Conservation (phyloP, 2,888 invertebrate genomes). For the Tromatobia lineatoria region DNA sequence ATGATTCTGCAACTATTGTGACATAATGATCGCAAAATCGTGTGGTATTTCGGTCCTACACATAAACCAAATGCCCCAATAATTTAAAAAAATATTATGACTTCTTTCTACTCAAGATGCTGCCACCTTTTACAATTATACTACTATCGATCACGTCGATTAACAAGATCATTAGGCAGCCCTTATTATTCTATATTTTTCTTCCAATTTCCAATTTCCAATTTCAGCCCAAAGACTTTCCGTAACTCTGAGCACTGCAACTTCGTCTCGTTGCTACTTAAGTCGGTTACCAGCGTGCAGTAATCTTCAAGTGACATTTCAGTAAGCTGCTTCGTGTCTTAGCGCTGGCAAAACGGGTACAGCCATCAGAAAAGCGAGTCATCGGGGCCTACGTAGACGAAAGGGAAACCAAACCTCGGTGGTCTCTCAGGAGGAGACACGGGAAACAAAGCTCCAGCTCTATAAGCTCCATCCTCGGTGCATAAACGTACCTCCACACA, state of each 20-base stretch:
- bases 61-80: no score
- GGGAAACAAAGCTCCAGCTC: conserved; percentile 38
- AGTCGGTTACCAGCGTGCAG: conserved; percentile 7
- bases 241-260: not conserved
- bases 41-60: no score
- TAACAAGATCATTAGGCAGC: no score
- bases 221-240: not conserved
- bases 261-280: not conserved
- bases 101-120: not conserved
- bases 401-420: conserved; percentile 66
- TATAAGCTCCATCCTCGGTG: not conserved
- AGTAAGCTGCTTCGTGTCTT: not conserved
- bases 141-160: no score
- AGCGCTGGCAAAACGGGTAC: not conserved
- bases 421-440: conserved; percentile 42
- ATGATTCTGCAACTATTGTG: no score
- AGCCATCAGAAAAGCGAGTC: conserved; percentile 44
- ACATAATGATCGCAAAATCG: no score
- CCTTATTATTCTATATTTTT: not conserved
- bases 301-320: not conserved
- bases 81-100: no score
- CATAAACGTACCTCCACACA: conserved; percentile 23
- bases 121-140: not conserved
- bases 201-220: no score
- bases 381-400: conserved; percentile 53